Conservation (phyloP, 1,140 invertebrate species). For the Drosophila sucinea region DNA sequence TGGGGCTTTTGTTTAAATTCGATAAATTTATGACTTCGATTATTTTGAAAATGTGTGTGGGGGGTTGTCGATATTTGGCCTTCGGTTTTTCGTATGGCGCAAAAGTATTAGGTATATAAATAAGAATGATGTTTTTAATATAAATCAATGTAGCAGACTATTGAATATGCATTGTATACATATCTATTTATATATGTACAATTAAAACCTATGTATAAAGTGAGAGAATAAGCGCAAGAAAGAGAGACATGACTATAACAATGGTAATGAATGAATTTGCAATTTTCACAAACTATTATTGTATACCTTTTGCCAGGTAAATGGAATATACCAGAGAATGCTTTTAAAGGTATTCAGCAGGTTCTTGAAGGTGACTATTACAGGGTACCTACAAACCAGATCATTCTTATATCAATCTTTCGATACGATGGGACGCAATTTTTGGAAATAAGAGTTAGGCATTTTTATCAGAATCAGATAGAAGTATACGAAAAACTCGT, state of each 20-base stretch:
- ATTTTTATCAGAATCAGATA: too few species aligned
- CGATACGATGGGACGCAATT: too few species aligned
- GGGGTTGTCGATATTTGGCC: slow-evolving; percentile 2
- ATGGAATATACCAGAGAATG: too few species aligned
- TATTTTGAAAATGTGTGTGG: background rate
- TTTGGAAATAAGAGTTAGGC: too few species aligned
- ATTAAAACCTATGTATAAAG: background rate
- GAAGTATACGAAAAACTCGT: too few species aligned
- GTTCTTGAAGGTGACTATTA: too few species aligned
- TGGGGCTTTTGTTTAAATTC: background rate
- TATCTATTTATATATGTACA: too few species aligned
- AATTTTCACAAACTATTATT: background rate
- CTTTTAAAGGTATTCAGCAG: too few species aligned
- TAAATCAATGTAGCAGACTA: background rate
- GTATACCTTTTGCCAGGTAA: too few species aligned
- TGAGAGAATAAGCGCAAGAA: background rate
- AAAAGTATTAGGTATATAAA: background rate
- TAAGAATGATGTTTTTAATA: background rate
- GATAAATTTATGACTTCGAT: slow-evolving; percentile 7
- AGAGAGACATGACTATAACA: background rate
- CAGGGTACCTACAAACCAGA: too few species aligned
- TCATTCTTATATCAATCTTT: too few species aligned
- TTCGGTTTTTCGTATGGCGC: background rate
- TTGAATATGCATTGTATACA: background rate
- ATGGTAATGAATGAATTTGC: background rate